These are phyloP conservation scores for Heterodera carotae DNA, from an alignment of 1,140 invertebrate species.

Conservation along the genomic window DNA sequence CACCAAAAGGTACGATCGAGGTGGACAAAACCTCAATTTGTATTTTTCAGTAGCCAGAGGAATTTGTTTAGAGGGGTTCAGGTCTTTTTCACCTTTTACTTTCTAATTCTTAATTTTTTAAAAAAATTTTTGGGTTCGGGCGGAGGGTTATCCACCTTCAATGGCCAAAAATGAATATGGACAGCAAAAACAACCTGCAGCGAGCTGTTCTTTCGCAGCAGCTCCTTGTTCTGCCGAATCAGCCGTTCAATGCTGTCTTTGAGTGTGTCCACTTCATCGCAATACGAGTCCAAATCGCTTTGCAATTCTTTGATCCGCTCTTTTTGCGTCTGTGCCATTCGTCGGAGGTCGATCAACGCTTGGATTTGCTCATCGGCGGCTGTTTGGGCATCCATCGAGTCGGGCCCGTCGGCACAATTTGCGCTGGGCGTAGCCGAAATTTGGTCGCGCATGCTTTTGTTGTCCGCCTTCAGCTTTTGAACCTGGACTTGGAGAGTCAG, in stretches of 20 bases:
- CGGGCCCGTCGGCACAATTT: neutral
- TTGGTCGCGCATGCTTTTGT: conserved; percentile 47
- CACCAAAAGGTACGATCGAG: too few species aligned
- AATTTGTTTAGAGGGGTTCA: too few species aligned
- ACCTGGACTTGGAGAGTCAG: too few species aligned
- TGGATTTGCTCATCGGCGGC: conserved; percentile 53
- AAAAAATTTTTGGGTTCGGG: too few species aligned
- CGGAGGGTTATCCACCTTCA: too few species aligned
- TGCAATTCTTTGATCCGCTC: conserved; percentile 52
- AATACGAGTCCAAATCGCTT: conserved; percentile 23
- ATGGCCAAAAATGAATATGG: too few species aligned
- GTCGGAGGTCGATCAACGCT: conserved; percentile 46
- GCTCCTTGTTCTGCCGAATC: conserved; percentile 52
- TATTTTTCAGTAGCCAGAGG: too few species aligned
- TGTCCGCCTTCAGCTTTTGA: conserved; percentile 53
- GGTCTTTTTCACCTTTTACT: too few species aligned
- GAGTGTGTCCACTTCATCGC: conserved; percentile 40
- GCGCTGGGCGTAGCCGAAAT: neutral
- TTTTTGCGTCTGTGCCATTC: conserved; percentile 39
- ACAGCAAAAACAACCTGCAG: too few species aligned
- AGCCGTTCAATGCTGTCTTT: conserved; percentile 55
- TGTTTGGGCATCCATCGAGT: conserved; percentile 18
- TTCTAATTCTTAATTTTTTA: too few species aligned
- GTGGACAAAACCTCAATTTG: too few species aligned
- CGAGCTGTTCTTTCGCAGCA: conserved; percentile 52